These are phyloP conservation scores for Scaptomyza parva DNA, from an alignment of 2,888 invertebrate genomes.

Conservation along the genomic window DNA sequence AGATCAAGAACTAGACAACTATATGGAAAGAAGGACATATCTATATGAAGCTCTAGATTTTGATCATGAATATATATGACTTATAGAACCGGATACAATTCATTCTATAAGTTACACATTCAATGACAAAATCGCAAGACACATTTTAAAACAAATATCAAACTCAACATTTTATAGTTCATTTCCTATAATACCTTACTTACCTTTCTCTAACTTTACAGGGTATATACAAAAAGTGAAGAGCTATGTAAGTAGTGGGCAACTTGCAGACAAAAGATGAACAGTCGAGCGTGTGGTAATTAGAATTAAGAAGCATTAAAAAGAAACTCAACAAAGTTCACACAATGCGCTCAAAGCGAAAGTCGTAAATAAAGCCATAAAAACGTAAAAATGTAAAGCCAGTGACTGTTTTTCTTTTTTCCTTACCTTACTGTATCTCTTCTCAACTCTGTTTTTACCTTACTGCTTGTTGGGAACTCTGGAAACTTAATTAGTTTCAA, in stretches of 20 bases:
- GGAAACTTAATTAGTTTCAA: constrained; percentile 75
- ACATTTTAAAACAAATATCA: too few relatives aligned
- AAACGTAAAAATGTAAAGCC: constrained; percentile 68
- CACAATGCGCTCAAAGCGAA: constrained; percentile 63
- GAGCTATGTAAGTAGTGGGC: constrained; percentile 41
- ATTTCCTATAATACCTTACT: neutral
- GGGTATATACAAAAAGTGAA: constrained; percentile 38
- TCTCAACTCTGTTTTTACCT: neutral
- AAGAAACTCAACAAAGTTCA: constrained; percentile 67
- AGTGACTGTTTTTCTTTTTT: constrained; percentile 52
- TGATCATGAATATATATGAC: too few relatives aligned
- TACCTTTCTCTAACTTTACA: neutral
- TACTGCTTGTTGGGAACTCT: constrained; percentile 41
- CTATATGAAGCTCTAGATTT: too few relatives aligned
- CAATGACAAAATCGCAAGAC: too few relatives aligned
- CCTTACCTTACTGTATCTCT: neutral
- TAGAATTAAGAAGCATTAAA: constrained; percentile 78
- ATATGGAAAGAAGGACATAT: too few relatives aligned
- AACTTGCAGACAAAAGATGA: constrained; percentile 52
- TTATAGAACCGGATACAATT: too few relatives aligned
- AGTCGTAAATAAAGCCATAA: constrained; percentile 77
- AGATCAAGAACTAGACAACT: too few relatives aligned
- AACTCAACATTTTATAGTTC: too few relatives aligned
- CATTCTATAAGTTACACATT: too few relatives aligned
- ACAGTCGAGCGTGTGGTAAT: constrained; percentile 74